Evolutionary conservation across 2,888 invertebrate genomes (phyloP).

Genomic region (Hedychridium roseum): DNA sequence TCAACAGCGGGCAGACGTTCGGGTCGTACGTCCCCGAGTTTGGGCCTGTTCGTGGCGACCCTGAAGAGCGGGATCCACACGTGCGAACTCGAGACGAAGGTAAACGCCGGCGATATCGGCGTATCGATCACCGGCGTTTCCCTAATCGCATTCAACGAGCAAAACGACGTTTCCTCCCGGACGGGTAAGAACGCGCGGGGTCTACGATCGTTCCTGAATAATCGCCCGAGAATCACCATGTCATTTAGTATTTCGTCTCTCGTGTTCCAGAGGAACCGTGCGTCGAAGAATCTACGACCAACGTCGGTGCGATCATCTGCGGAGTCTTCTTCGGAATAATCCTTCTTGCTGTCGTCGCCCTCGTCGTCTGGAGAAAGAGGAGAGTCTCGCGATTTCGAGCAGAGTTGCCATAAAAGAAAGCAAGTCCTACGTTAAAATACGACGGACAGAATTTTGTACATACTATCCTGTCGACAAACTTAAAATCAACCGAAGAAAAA

Average conservation of each 20-base stretch:
- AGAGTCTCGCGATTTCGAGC: conserved; percentile 18
- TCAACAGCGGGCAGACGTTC: too few species aligned
- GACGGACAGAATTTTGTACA: too few species aligned
- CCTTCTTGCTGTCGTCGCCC: conserved; percentile 17
- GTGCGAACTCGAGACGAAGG: conserved; percentile 22
- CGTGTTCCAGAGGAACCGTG: conserved; percentile 40
- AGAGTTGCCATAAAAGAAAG: conserved; percentile 26
- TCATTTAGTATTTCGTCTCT: too few species aligned
- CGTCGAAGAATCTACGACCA: conserved; percentile 9
- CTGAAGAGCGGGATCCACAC: conserved; percentile 22
- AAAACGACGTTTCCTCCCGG: conserved; percentile 13
- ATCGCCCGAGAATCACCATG: too few species aligned
- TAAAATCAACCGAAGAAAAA: too few species aligned
- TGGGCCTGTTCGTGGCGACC: conserved; percentile 29
- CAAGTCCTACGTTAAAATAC: conserved; percentile 13
- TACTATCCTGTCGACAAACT: too few species aligned
- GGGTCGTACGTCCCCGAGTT: too few species aligned
- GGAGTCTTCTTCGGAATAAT: conserved; percentile 24
- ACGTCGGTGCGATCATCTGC: conserved; percentile 29
- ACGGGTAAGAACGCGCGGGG: conserved; percentile 33
- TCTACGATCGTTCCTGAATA: too few species aligned
- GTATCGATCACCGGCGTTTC: conserved; percentile 29
- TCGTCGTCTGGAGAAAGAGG: conserved; percentile 24
- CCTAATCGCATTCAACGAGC: conserved; percentile 39
- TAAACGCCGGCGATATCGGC: conserved; percentile 13